These are phyloP conservation scores for Pyralis farinalis DNA, from an alignment of 2,888 invertebrate species.

Conservation along the genomic window DNA sequence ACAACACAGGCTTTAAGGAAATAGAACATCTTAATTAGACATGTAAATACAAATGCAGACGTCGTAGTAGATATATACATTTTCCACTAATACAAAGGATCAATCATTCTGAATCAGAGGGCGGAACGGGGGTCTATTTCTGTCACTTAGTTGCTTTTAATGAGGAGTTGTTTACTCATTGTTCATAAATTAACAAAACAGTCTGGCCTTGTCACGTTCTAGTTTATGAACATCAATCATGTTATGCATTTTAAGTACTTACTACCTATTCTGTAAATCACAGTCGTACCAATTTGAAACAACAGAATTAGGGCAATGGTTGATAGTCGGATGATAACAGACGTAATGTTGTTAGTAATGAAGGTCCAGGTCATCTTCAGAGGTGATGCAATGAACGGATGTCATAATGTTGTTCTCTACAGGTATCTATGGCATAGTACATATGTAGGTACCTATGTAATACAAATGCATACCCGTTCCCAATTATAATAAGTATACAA, in stretches of 20 bases:
- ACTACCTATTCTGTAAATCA: constrained; percentile 38
- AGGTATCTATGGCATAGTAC: too few species aligned
- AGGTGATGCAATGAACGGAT: not conserved
- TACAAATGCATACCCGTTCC: too few species aligned
- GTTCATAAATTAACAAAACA: constrained; percentile 46
- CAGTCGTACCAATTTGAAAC: constrained; percentile 36
- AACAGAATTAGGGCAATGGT: constrained; percentile 37
- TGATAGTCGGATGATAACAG: constrained; percentile 27
- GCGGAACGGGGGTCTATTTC: constrained; percentile 38
- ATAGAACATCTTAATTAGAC: too few species aligned
- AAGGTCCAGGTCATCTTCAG: constrained; percentile 25
- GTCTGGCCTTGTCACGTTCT: constrained; percentile 59
- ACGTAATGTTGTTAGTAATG: constrained; percentile 18
- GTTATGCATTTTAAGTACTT: constrained; percentile 39
- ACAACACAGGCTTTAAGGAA: too few species aligned
- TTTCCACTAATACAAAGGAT: constrained; percentile 13
- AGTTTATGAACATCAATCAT: constrained; percentile 54
- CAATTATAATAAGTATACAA: too few species aligned
- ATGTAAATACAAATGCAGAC: too few species aligned
- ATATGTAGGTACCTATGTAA: too few species aligned
- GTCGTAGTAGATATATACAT: too few species aligned
- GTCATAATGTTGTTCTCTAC: not conserved
- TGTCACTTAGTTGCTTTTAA: constrained; percentile 49
- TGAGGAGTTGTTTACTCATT: constrained; percentile 47
- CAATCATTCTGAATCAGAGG: constrained; percentile 27